Percentiles rank a stretch among this genome's conserved stretches.
Conservation (phyloP, 2,888 invertebrate genomes). For the Drosophila maculinotata region DNA sequence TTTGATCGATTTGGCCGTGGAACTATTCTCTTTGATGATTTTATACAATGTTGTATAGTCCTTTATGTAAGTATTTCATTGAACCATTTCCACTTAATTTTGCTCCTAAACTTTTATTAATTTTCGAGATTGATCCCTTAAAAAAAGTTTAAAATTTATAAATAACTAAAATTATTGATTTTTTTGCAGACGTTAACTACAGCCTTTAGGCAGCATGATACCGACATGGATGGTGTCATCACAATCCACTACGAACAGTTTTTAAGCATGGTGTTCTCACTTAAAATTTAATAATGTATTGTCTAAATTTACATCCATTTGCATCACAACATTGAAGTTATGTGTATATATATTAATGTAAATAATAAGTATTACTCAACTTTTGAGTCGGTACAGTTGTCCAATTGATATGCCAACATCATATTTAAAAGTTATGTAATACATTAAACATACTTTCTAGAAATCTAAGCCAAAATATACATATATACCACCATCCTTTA, state of each 20-base stretch:
- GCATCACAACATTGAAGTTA: constrained; percentile 3
- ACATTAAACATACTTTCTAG: not conserved
- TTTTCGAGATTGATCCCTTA: not conserved
- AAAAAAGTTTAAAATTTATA: not conserved
- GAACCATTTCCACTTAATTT: not conserved
- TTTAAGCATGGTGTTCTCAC: constrained; percentile 94
- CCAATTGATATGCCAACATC: constrained; percentile 10
- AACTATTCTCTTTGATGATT: constrained; percentile 98
- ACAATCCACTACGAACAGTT: constrained; percentile 98
- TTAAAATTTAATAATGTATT: constrained; percentile 87
- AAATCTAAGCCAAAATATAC: not conserved
- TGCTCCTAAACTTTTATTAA: too few relatives aligned
- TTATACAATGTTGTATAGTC: constrained; percentile 97
- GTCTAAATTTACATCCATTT: constrained; percentile 2
- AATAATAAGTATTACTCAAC: constrained; percentile 24
- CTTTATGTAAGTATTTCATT: constrained; percentile 58
- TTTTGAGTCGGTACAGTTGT: constrained; percentile 8
- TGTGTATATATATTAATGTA: constrained; percentile 32
- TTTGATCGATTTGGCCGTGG: constrained; percentile 96
- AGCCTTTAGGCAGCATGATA: constrained; percentile 94
- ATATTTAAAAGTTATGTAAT: constrained; percentile 1
- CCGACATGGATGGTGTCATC: constrained; percentile 96
- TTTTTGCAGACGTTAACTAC: constrained; percentile 93
- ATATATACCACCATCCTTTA: not conserved
- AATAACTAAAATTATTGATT: not conserved